A percentile compares a stretch with the other conserved stretches of the same genome.
Evolutionary conservation across 2,113 vertebrate species (phyloP).

Genomic region (Pelecanoides urinatrix): DNA sequence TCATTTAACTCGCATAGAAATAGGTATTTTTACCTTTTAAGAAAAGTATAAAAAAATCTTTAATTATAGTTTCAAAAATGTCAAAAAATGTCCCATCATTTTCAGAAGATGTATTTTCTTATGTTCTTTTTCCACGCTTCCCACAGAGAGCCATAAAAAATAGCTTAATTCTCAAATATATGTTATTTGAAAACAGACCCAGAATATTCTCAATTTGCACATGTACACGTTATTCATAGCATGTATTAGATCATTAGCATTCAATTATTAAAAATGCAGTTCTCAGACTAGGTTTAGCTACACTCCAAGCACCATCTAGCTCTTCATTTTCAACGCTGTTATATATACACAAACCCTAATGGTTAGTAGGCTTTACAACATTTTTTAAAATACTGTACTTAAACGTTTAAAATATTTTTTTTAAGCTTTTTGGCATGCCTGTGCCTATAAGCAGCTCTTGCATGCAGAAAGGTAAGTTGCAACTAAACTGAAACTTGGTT

Average conservation of each 20-base stretch:
- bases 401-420: not conserved
- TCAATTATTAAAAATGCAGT: not conserved
- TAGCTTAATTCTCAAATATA: not conserved
- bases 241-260: not conserved
- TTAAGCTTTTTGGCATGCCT: not conserved
- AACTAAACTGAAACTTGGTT: not conserved
- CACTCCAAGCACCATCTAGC: not conserved
- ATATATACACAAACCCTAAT: not conserved
- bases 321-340: not conserved
- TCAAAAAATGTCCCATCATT: not conserved
- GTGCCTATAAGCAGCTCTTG: not conserved
- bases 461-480: not conserved
- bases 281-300: not conserved
- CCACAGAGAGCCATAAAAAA: not conserved
- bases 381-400: not conserved
- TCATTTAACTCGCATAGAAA: not conserved
- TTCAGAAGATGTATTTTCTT: not conserved
- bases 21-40: not conserved
- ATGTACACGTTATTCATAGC: not conserved
- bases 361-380: not conserved
- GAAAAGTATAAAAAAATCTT: not conserved
- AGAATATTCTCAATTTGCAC: not conserved
- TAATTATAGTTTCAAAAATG: not conserved
- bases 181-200: not conserved
- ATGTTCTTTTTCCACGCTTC: not conserved